Evolutionary conservation across 2,113 vertebrate species (phyloP).

Genomic region (Spea multiplicata): DNA sequence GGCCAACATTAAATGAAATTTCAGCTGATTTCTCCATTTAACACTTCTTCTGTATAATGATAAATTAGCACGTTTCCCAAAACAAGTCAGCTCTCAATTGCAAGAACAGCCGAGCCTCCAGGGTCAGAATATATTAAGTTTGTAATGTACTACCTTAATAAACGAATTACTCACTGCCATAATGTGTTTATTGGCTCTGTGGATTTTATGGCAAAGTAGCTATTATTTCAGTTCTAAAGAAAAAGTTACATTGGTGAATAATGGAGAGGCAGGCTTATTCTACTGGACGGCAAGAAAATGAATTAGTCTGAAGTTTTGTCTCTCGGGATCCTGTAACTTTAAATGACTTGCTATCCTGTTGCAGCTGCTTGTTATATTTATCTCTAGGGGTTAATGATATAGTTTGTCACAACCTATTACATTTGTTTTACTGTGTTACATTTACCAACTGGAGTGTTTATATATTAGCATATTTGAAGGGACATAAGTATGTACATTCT

Average conservation of each 20-base stretch:
- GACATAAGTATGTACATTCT: no score
- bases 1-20: not conserved
- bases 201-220: constrained; percentile 23
- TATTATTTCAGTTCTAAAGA: constrained; percentile 27
- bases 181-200: constrained; percentile 23
- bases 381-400: no score
- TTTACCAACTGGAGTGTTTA: no score
- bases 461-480: no score
- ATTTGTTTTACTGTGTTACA: no score
- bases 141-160: constrained; percentile 43
- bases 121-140: constrained; percentile 39
- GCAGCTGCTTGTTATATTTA: not conserved
- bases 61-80: constrained; percentile 21
- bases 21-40: constrained; percentile 4
- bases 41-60: constrained; percentile 4
- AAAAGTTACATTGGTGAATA: constrained; percentile 12
- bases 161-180: constrained; percentile 43
- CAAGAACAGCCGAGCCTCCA: constrained; percentile 6
- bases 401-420: no score
- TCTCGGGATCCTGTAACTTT: not conserved
- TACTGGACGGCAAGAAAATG: not conserved
- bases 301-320: not conserved
- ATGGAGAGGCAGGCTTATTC: not conserved
- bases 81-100: constrained; percentile 10
- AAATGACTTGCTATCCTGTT: not conserved